phyloP scores from a whole-genome alignment of 2,888 invertebrate genomes.

The Embidobia sp. region DNA sequence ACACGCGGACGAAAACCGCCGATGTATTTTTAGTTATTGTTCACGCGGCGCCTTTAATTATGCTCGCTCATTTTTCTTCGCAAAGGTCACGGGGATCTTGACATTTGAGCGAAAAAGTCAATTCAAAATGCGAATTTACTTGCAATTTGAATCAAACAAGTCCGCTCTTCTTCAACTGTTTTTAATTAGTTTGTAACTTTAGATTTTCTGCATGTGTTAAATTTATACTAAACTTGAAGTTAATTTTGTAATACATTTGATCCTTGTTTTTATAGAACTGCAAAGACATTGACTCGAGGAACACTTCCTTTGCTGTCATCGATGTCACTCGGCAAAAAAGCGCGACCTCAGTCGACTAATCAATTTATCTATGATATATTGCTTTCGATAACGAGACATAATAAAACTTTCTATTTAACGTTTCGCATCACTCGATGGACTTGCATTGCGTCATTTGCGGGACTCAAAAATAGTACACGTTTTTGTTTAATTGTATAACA shows the following conservation, averaged over 20 bases:
- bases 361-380: conserved; percentile 42
- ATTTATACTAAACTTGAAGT: no score
- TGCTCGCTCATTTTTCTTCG: background rate
- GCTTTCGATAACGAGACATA: conserved; percentile 31
- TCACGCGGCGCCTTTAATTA: background rate
- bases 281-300: conserved; percentile 5
- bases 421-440: conserved; percentile 7
- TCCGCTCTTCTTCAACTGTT: no score
- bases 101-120: conserved; percentile 14
- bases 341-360: conserved; percentile 36
- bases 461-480: background rate
- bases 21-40: conserved; percentile 15
- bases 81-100: conserved; percentile 35
- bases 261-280: conserved; percentile 3
- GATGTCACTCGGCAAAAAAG: conserved; percentile 51
- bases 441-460: background rate
- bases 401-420: conserved; percentile 42
- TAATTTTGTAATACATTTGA: background rate
- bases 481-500: background rate
- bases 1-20: background rate
- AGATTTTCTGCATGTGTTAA: no score
- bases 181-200: no score
- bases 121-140: background rate
- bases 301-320: conserved; percentile 54
- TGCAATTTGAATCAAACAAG: background rate